Conservation (phyloP, 2,888 invertebrate genomes). For the Eupithecia subfuscata region DNA sequence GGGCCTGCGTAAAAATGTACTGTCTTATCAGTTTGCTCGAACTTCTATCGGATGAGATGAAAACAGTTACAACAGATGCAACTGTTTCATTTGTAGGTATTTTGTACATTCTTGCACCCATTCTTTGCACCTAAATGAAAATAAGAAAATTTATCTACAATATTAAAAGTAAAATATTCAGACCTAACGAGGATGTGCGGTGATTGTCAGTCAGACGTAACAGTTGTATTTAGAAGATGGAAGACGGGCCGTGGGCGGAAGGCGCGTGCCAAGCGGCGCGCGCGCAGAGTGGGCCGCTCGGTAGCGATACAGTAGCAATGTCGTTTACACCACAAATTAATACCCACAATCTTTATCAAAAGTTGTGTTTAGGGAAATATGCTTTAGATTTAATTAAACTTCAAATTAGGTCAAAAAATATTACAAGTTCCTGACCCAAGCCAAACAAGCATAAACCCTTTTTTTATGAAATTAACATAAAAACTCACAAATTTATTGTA, state of each 20-base stretch:
- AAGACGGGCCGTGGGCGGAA: constrained; percentile 42
- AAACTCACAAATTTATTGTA: background rate
- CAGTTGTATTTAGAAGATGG: constrained; percentile 14
- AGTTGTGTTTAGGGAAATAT: background rate
- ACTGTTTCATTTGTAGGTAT: background rate
- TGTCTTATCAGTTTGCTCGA: no score
- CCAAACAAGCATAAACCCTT: background rate
- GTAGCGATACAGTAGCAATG: constrained; percentile 52
- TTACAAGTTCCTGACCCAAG: background rate
- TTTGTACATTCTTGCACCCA: background rate
- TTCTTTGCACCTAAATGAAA: background rate
- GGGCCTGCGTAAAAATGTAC: no score
- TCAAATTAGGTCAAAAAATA: background rate
- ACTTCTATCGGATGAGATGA: no score
- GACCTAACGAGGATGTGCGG: background rate
- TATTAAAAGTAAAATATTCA: background rate
- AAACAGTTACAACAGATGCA: background rate
- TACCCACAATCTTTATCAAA: background rate
- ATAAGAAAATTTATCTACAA: background rate
- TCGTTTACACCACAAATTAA: constrained; percentile 57
- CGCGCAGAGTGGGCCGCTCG: constrained; percentile 47
- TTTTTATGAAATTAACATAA: background rate
- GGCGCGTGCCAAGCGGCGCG: constrained; percentile 51
- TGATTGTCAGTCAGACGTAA: constrained; percentile 4
- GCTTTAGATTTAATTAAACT: background rate